A percentile compares a stretch with the other conserved stretches of the same genome.
These are phyloP conservation scores for Antheraea assamensis DNA, from an alignment of 2,888 invertebrate species.

Conservation along the genomic window DNA sequence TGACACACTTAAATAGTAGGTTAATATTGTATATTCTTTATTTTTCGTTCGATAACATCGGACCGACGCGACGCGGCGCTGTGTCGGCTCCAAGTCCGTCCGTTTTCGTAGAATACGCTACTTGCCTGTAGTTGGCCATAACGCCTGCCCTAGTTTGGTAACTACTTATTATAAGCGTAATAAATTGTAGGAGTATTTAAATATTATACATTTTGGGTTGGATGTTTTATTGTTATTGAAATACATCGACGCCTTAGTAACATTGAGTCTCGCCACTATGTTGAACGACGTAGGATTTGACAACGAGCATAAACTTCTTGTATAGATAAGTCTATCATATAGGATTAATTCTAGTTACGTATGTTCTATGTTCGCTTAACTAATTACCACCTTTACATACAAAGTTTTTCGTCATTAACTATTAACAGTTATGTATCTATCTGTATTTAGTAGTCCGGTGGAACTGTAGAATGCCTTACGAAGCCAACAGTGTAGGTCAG, in stretches of 20 bases:
- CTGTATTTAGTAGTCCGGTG: too few species aligned
- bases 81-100: constrained; percentile 49
- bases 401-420: background rate
- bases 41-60: constrained; percentile 58
- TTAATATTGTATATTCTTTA: constrained; percentile 42
- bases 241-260: background rate
- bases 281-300: background rate
- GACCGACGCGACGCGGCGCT: constrained; percentile 34
- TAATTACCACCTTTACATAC: background rate
- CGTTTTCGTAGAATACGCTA: constrained; percentile 67
- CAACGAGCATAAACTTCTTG: background rate
- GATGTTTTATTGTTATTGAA: background rate
- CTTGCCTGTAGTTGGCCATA: constrained; percentile 58
- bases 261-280: background rate
- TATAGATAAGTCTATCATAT: too few species aligned
- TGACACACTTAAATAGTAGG: constrained; percentile 36
- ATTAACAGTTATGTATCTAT: too few species aligned
- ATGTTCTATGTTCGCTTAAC: too few species aligned
- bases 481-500: too few species aligned
- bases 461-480: too few species aligned
- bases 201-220: background rate
- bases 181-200: background rate
- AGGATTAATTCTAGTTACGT: too few species aligned
- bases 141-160: constrained; percentile 34
- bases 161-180: background rate